These are phyloP conservation scores for Lepus oiostolus DNA, from an alignment of 2,797 vertebrate genomes.

Conservation along the genomic window DNA sequence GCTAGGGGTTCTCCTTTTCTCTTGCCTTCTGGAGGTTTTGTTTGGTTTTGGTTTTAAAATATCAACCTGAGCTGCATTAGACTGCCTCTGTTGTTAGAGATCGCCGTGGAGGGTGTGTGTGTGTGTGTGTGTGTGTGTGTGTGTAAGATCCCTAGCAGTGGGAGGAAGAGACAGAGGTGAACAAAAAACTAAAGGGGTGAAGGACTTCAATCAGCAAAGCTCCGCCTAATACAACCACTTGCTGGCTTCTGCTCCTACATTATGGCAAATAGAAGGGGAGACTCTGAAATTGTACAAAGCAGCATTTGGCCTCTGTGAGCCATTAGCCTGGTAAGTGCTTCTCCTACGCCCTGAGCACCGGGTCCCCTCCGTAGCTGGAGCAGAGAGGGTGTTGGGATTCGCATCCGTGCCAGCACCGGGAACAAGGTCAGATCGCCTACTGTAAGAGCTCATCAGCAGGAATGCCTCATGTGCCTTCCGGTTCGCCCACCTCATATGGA, in stretches of 20 bases:
- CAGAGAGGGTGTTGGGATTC: slow-evolving; percentile 38
- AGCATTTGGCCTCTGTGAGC: not conserved
- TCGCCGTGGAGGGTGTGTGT: not conserved
- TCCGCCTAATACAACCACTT: not conserved
- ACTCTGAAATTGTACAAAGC: not conserved
- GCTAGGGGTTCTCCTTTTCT: not conserved
- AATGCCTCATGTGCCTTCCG: slow-evolving; percentile 40
- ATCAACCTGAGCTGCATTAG: not conserved
- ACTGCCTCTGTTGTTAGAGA: slow-evolving; percentile 16
- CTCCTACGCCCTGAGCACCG: not conserved
- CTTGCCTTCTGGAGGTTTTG: not conserved
- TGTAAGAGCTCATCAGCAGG: not conserved
- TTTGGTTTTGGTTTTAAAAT: not conserved
- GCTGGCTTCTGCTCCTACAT: not conserved
- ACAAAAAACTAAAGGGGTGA: not conserved
- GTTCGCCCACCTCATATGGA: not conserved
- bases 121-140: no score
- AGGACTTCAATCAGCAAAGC: not conserved
- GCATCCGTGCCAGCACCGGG: slow-evolving; percentile 22
- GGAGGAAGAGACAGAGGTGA: not conserved
- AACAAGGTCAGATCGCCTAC: slow-evolving; percentile 40
- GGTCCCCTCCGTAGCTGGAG: not conserved
- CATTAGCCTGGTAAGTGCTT: slow-evolving; percentile 55
- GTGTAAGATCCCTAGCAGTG: not conserved
- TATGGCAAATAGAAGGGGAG: not conserved